Evolutionary conservation across 2,797 vertebrate genomes (phyloP), one percentile per base, ranked within the genome.

Genomic region (Uromys caudimaculatus): DNA sequence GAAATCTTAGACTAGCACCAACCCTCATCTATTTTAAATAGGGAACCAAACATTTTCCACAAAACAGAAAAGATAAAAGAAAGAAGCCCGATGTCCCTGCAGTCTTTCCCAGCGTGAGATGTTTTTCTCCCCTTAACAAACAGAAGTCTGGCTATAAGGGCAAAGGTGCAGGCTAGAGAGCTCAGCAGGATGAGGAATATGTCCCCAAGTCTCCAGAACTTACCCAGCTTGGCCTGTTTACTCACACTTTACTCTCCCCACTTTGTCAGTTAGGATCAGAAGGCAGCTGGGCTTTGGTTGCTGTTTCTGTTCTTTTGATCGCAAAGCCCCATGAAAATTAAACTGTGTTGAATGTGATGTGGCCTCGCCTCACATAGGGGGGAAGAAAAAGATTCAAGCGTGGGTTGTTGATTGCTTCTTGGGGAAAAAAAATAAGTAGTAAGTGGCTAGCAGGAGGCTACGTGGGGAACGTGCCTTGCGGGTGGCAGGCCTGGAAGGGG

Each of bases 401-500:
- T 85, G 86, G 71, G 73, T 89, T 77, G 85, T 64, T 52, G 58
- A 56, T 54, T 32, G 90, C 93, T 94, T 94, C 90, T 96, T 64
- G 85, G 90, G 81, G 67, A 52, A 81, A 79, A 94, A 58, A 32
- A 77, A 95, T 92, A 94, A 94, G 27, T 78, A 90, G 13, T 84
- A 81, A 95, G 73, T 78, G 76, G 17, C 89, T 77, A 62, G 91
- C 78, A 38, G 92, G 75, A 94, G 94, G 92, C 84, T 90, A 96
- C 95, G 97, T 97, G 96, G 90, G 58, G 81, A 86, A 96, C 96
- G 97, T 97, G 96, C 95, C 86, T 86, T 41, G 77, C 71, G 78
- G 92, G 91, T 56, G 92, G 87, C 58, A 44, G 81, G 79, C 58
- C 87, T 12, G 50, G 24, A 3, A 87, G 54, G 56, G 78, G 84